Base-by-base conservation (phyloP, 2,797 vertebrate genomes). In the Poecilia wingei region DNA sequence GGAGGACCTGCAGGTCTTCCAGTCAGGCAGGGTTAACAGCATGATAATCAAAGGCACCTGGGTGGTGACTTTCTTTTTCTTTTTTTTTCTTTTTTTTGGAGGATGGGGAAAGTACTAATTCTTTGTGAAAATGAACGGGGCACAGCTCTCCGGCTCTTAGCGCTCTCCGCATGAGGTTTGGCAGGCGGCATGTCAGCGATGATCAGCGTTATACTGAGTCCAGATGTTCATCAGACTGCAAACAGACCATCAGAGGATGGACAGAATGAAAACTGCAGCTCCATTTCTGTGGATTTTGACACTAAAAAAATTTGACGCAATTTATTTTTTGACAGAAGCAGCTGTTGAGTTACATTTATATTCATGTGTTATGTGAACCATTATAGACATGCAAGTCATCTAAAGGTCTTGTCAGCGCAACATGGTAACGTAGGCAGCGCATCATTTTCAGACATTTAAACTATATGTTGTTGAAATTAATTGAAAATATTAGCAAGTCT, bases 11-110 rank as follows among this genome's bases (percentile, higher is more conserved):
- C 8, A 47, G 36, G 1, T 45, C 81, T 75, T 45, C 12, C 64
- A 75, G 22, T 31, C 51, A 82, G 77, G 77, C 45, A 46, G 74
- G 72, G 75, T 80, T 76, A 84, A 71, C n/a, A 33, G 55, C 39
- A 46, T 55, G 20, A 76, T 49, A 71, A 66, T 82, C 10, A 78
- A 75, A 59, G 61, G 69, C 71, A 70, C 33, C 20, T 69, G 53
- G 33, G 47, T 45, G 59, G 43, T 46, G 16, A 49, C 47, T 49
- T 49, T 31, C 31, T 31, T 31, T 31, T 31, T 5, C 0, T 47
- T 46, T 46, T 5, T 47, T 49, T 6, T 18, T 18, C 14, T 70
- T 74, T 61, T 64, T 9, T 33, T 14, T 22, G 49, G 49, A 51
- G 7, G 53, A 49, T 71, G 68, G 49, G 36, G 68, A 75, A 51